Base-by-base conservation (phyloP, 2,797 vertebrate genomes). In the Megalops cyprinoides region DNA sequence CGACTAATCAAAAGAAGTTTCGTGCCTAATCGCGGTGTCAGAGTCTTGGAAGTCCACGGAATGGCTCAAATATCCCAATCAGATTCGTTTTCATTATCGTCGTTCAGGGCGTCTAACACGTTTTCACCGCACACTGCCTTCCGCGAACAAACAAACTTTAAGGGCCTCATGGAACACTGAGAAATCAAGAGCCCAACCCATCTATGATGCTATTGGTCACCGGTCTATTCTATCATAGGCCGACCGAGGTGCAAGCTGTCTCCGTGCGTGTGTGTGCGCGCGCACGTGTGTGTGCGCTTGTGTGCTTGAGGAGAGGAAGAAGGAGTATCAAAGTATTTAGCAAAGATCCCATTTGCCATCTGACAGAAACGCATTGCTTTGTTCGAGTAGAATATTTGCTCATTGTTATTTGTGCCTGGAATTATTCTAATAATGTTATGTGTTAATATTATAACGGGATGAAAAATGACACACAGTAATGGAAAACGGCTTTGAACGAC, bases 61-160 rank as follows among this genome's bases (percentile, higher is more conserved):
- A 76, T 58, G 62, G 31, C 34, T 51, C 42, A 28, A 81, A 74
- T 62, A 78, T 74, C 53, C 55, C 55, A 69, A 74, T 89, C 87
- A 88, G 86, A 91, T 90, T 90, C 86, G 89, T 92, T 74, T 90
- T 90, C 91, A 89, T 93, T 90, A 91, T 91, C 88, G 91, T 83
- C 86, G 87, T 89, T 88, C 87, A 81, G 87, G 83, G 91, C 93
- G 87, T 91, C 89, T 92, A 89, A 92, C 94, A 94, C 94, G 94
- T 94, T 95, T 95, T 94, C 94, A 93, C 93, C 93, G 93, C 91
- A 92, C 94, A 91, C 91, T 86, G 93, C 92, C 91, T 92, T 93
- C 93, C 88, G 91, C 92, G 92, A 95, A 95, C 94, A 95, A 95
- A 95, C 94, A 95, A 95, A 95, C 94, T 95, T 95, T 95, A 92